These are phyloP conservation scores for Megaceryle maxima DNA, from an alignment of 2,113 vertebrate species.

Conservation along the genomic window DNA sequence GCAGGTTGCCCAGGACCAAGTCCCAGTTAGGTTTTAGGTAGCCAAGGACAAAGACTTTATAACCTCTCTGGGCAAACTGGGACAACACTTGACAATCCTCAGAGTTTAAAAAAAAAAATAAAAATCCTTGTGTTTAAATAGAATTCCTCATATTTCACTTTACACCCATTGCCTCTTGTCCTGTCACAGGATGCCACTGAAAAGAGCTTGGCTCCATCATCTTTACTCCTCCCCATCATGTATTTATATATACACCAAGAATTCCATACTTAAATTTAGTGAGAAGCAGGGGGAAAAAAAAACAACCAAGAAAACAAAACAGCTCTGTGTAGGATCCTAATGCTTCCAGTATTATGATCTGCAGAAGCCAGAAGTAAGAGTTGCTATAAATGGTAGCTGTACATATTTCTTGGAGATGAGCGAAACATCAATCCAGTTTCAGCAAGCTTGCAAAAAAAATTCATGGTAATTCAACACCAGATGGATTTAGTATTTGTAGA, in stretches of 20 bases:
- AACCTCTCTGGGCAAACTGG: background rate
- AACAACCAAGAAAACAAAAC: no score
- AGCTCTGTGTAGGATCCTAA: background rate
- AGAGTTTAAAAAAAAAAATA: background rate
- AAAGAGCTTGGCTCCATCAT: background rate
- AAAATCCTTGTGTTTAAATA: background rate
- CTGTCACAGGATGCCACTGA: background rate
- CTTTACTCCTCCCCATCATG: accelerated
- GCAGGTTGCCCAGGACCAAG: background rate
- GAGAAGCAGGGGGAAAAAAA: background rate
- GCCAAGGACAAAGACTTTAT: background rate
- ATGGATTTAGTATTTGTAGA: conserved; percentile 23
- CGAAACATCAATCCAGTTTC: background rate
- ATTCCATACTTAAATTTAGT: background rate
- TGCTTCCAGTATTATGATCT: background rate
- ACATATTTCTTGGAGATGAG: background rate
- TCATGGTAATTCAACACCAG: background rate
- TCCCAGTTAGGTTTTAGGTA: background rate
- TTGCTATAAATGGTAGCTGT: background rate
- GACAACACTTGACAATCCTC: background rate
- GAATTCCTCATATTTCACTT: background rate
- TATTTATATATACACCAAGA: background rate
- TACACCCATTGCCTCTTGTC: background rate
- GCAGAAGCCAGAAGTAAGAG: background rate
- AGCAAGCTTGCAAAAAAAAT: background rate